phyloP scores from a whole-genome alignment of 1,140 invertebrate genomes.

The Chelonus insularis region DNA sequence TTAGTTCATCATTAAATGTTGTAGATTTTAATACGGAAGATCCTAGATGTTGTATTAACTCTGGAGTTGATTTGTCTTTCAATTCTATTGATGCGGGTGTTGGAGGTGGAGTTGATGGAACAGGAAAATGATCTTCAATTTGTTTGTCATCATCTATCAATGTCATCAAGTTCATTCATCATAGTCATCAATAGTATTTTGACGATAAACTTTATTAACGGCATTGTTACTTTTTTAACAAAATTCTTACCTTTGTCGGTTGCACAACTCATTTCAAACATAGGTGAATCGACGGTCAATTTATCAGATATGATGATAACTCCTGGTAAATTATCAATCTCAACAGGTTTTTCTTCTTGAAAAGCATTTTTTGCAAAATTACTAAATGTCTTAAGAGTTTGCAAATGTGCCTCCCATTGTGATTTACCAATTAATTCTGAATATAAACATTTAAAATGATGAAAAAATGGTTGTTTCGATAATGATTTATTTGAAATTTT shows the following conservation, averaged over 20 bases:
- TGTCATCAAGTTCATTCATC: too few relatives aligned
- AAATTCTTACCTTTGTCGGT: too few relatives aligned
- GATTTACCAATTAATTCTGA: slow-evolving; percentile 44
- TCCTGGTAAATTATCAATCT: slow-evolving; percentile 43
- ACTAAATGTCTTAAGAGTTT: slow-evolving; percentile 51
- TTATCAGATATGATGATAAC: too few relatives aligned
- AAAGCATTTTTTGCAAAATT: slow-evolving; percentile 42
- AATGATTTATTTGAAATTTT: slow-evolving; percentile 26
- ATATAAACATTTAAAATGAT: neutral
- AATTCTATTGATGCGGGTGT: slow-evolving; percentile 37
- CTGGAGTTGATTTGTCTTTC: too few relatives aligned
- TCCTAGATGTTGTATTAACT: too few relatives aligned
- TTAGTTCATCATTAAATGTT: too few relatives aligned
- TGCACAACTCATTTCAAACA: too few relatives aligned
- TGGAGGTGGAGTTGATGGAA: slow-evolving; percentile 41
- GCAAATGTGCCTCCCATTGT: slow-evolving; percentile 53
- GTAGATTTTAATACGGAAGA: too few relatives aligned
- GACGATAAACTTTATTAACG: too few relatives aligned
- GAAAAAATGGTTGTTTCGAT: neutral
- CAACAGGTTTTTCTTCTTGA: slow-evolving; percentile 38
- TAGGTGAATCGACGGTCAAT: too few relatives aligned
- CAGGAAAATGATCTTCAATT: slow-evolving; percentile 11
- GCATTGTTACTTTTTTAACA: too few relatives aligned
- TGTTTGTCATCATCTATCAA: neutral
- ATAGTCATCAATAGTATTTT: too few relatives aligned